phyloP scores from a whole-genome alignment of 1,140 invertebrate species.

The Euschistus heros region DNA sequence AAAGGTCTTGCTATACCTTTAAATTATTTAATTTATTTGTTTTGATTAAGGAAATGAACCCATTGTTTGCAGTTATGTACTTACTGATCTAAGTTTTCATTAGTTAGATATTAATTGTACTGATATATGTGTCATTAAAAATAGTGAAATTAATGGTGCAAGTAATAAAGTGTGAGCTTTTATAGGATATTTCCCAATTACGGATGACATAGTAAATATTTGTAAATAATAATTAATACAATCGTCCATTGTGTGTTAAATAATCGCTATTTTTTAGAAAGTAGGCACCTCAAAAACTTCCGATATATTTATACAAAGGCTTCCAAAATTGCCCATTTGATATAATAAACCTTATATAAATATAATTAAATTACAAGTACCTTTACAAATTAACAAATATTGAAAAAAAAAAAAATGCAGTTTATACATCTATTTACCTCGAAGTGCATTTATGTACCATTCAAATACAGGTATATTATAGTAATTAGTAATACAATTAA shows the following conservation, averaged over 20 bases:
- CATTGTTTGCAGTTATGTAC: slow-evolving; percentile 6
- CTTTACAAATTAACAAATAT: neutral
- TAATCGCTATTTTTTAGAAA: slow-evolving; percentile 6
- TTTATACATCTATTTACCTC: slow-evolving; percentile 18
- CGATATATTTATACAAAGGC: slow-evolving; percentile 18
- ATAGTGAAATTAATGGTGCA: slow-evolving; percentile 13
- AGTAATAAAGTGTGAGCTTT: slow-evolving; percentile 9
- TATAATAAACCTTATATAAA: neutral
- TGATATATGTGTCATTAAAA: slow-evolving; percentile 12
- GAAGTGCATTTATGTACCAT: slow-evolving; percentile 25
- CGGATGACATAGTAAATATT: neutral
- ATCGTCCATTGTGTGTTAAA: slow-evolving; percentile 20
- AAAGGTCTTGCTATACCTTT: neutral
- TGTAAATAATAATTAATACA: slow-evolving; percentile 16
- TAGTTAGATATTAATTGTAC: slow-evolving; percentile 10
- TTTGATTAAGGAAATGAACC: too few species aligned
- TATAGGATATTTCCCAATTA: slow-evolving; percentile 10
- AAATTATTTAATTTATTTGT: neutral
- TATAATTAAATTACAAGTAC: slow-evolving; percentile 1
- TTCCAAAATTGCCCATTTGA: slow-evolving; percentile 12
- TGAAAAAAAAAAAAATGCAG: slow-evolving; percentile 15
- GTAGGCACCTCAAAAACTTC: slow-evolving; percentile 16
- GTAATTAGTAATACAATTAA: neutral
- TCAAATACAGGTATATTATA: slow-evolving; percentile 21
- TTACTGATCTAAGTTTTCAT: slow-evolving; percentile 7